Evolutionary conservation across 2,113 vertebrate genomes (phyloP), one percentile per base, ranked within the genome.

Genomic region (Microcebus murinus): DNA sequence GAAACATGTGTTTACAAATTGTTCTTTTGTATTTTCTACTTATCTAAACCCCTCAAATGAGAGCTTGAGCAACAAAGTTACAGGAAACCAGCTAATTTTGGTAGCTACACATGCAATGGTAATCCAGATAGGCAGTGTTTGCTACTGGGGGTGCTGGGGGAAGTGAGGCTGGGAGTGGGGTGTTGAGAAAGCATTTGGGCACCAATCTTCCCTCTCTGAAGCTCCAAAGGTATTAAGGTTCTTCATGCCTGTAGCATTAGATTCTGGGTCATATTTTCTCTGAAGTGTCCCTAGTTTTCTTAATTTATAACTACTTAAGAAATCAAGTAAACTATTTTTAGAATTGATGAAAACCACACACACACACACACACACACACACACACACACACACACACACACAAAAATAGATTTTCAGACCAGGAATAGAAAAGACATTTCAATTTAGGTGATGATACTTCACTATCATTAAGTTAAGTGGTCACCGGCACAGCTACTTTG

Each of bases 1-100:
- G 94, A 93, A 98, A 97, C 97, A 98, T 45, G 61, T 97, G 98
- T 97, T 97, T 96, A 94, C 96, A 97, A 97, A 97, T 98, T 96
- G 89, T 91, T 96, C 96, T 95, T 97, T 98, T 97, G 94, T 97
- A 81, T 91, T 94, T 93, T 76, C 80, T 89, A 73, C 79, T 95
- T 95, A 89, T 95, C 88, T 80, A 87, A 97, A 85, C 73, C 82
- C 77, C 89, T 45, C 6, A n/a, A 31, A 45, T 96, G 96, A 95
- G 93, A 95, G 36, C 84, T 94, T 25, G 90, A 87, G 90, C 42
- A 79, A 42, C 8, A 1, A 36, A 95, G 61, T 91, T 87, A 59
- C 2, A 11, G n/a, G 18, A 94, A 94, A 80, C 42, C 9, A 71
- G 59, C 71, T 67, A 48, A 80, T 14, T 77, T 23, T 67, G 74